A percentile compares a stretch with the other conserved stretches of the same genome.
Conservation (phyloP, 2,888 invertebrate genomes). For the Kuschelorhynchus macadamiae region DNA sequence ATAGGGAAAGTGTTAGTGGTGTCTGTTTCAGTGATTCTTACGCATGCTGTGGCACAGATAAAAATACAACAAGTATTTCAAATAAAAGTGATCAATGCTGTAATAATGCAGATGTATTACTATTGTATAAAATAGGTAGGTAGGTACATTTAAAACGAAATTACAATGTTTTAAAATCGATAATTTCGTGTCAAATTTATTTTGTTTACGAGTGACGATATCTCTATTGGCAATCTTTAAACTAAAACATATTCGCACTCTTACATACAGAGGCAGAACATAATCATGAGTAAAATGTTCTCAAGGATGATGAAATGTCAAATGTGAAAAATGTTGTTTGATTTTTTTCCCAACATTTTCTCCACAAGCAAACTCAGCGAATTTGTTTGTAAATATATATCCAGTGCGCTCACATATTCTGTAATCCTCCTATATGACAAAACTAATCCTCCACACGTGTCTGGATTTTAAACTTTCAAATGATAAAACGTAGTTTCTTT, state of each 20-base stretch:
- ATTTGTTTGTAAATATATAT: background rate
- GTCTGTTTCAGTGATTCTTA: no score
- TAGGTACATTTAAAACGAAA: no score
- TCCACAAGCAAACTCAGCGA: background rate
- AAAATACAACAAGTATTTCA: no score
- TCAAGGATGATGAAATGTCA: background rate
- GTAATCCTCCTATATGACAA: no score
- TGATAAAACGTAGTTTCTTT: background rate
- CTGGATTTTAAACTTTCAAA: background rate
- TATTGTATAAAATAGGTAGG: no score
- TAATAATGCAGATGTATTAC: no score
- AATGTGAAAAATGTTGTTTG: background rate
- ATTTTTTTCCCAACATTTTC: background rate
- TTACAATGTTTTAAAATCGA: no score
- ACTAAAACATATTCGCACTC: background rate
- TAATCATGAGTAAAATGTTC: background rate
- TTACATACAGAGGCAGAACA: background rate
- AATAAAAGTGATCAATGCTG: no score
- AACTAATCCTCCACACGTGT: background rate
- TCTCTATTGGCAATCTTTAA: background rate
- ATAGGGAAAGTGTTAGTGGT: no score
- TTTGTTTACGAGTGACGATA: background rate
- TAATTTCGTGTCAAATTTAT: background rate
- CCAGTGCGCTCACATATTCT: background rate
- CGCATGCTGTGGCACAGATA: no score